Evolutionary conservation across 92 coral and sea anemone genomes (phyloP).

Genomic region (Porites evermanni): DNA sequence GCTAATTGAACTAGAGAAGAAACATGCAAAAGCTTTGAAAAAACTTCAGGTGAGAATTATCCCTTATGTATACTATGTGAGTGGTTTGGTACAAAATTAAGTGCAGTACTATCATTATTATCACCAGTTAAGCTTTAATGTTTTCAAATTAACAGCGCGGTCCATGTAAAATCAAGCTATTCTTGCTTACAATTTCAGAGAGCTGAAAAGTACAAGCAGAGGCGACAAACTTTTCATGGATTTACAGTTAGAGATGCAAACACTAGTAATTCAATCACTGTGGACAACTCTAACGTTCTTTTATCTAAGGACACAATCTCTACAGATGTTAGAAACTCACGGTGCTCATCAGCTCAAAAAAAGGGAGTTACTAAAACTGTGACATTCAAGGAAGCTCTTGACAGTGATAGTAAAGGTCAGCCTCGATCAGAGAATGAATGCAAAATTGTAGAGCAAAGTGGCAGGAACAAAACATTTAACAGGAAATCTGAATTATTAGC

Average conservation of each 20-base stretch:
- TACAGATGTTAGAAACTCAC: conserved; percentile 1
- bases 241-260: conserved; percentile 40
- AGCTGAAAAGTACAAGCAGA: conserved; percentile 67
- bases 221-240: conserved; percentile 77
- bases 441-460: background rate
- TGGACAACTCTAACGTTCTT: background rate
- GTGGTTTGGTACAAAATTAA: background rate
- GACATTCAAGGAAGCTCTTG: conserved; percentile 19
- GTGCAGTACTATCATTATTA: too few species aligned
- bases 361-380: conserved; percentile 31
- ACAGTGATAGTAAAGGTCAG: background rate
- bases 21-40: conserved; percentile 74
- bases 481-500: background rate
- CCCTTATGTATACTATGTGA: background rate
- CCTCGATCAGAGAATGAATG: background rate
- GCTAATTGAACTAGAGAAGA: conserved; percentile 65
- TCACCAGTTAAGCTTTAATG: background rate
- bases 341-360: conserved; percentile 28
- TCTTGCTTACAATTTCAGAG: conserved; percentile 49
- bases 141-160: too few species aligned
- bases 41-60: conserved; percentile 67
- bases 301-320: background rate
- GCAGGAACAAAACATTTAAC: background rate
- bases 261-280: background rate
- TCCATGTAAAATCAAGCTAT: background rate